Evolutionary conservation across 2,113 vertebrate genomes (phyloP).

Genomic region (Motacilla tschutschensis): DNA sequence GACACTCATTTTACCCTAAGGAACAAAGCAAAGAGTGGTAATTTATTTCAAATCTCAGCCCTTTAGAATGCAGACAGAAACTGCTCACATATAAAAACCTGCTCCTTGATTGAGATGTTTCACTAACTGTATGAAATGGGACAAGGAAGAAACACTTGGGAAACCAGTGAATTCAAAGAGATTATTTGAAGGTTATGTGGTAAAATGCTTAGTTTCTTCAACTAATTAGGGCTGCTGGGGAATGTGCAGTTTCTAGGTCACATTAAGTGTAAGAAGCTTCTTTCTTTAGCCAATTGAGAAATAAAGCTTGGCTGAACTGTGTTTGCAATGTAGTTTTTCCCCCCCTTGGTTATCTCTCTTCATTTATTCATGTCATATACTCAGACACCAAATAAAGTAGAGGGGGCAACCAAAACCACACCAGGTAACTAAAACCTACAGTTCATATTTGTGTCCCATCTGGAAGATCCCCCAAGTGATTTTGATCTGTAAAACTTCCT

Average conservation of each 20-base stretch:
- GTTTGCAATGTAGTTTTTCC: slow-evolving; percentile 37
- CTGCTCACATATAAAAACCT: slow-evolving; percentile 6
- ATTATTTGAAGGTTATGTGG: slow-evolving; percentile 73
- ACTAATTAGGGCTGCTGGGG: slow-evolving; percentile 74
- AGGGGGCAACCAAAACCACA: background rate
- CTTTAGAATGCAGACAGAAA: slow-evolving; percentile 29
- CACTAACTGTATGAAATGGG: slow-evolving; percentile 72
- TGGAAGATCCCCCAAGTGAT: background rate
- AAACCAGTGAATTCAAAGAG: slow-evolving; percentile 68
- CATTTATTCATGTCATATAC: background rate
- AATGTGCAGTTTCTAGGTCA: slow-evolving; percentile 72
- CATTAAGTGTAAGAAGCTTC: slow-evolving; percentile 51
- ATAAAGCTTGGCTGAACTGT: slow-evolving; percentile 49
- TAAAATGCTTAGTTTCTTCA: slow-evolving; percentile 63
- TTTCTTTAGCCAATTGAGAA: slow-evolving; percentile 53
- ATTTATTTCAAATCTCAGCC: slow-evolving; percentile 27
- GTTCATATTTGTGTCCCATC: background rate
- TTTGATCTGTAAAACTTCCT: background rate
- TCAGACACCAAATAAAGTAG: background rate
- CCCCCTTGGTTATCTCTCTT: background rate
- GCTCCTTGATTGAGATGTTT: slow-evolving; percentile 76
- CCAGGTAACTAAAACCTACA: background rate
- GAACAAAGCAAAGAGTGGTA: background rate
- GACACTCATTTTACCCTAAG: background rate
- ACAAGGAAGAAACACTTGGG: slow-evolving; percentile 65